Base-by-base conservation (phyloP, 1,140 invertebrate genomes). In the Panagrolaimus sp. region DNA sequence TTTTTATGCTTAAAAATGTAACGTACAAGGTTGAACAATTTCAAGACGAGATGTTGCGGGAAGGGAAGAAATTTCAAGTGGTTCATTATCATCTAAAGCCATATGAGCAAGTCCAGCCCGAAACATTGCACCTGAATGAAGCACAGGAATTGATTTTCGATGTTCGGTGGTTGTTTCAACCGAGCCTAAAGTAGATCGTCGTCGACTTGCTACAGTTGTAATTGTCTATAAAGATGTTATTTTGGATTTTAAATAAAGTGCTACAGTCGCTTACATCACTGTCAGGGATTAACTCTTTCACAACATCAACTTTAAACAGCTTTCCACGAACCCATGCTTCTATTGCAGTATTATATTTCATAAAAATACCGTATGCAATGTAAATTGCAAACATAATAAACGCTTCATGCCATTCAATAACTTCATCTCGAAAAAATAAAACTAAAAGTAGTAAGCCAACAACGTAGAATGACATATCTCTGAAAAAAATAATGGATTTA, bases 91-190 rank as follows among this genome's bases (percentile, higher is more conserved):
- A 57, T 57, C 51, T 5, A 57, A 57, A 57, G 51, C 51, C 16
- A 57, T 57, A 20, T 57, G 51, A 13, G 51, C 51, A 20, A 57
- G 27, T 79, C 93, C 93, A 86, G 94, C 92, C 72, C 93, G 74
- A 71, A 85, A 86, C 72, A 83, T 84, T 43, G 83, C 83, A 25
- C 84, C 85, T 9, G 83, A 82, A 72, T 86, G 85, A 51, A 86
- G 76, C 67, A 84, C 84, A 1, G 85, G 85, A 11, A 85, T 74
- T 71, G 84, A 84, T 43, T 77, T 78, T 63, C 84, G 72, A 45
- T 81, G 75, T 62, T 57, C 51, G 1, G 51, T 25, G 11, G 16
- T 16, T 1, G 11, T 57, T 13, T 57, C 51, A 57, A 38, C 31
- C 7, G 31, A 38, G 2, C 31, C 31, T 7, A 38, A 7, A 38